Conservation (phyloP, 2,888 invertebrate genomes). For the Noctua comes region DNA sequence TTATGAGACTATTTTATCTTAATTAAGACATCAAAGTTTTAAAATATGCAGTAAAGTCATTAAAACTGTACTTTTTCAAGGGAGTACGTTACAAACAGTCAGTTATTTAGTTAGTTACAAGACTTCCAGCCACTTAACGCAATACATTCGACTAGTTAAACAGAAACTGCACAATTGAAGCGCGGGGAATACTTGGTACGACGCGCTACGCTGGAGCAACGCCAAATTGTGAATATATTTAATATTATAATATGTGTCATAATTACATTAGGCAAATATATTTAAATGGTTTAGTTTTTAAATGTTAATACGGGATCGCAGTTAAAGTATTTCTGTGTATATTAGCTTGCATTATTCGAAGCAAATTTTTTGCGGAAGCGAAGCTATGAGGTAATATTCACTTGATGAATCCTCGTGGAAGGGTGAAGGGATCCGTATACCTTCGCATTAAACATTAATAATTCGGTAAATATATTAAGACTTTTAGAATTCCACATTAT, state of each 20-base stretch:
- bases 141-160: constrained; percentile 60
- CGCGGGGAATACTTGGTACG: constrained; percentile 60
- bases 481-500: not conserved
- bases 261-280: constrained; percentile 72
- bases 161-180: constrained; percentile 63
- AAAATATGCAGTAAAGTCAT: constrained; percentile 6
- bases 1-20: not conserved
- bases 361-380: constrained; percentile 12
- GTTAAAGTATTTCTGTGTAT: constrained; percentile 15
- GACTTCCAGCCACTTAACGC: constrained; percentile 47
- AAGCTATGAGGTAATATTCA: constrained; percentile 16
- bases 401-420: constrained; percentile 32
- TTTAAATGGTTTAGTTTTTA: constrained; percentile 46
- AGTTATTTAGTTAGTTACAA: constrained; percentile 44
- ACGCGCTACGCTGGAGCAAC: constrained; percentile 73
- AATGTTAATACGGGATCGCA: constrained; percentile 27
- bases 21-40: constrained; percentile 14
- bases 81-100: constrained; percentile 14
- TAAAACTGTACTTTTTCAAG: constrained; percentile 23
- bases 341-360: not conserved
- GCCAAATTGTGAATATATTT: constrained; percentile 77
- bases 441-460: constrained; percentile 42
- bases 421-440: constrained; percentile 23
- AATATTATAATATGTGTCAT: constrained; percentile 65
- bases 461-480: constrained; percentile 20